These are phyloP conservation scores for Hybognathus amarus DNA, from an alignment of 2,797 vertebrate species.

Conservation along the genomic window DNA sequence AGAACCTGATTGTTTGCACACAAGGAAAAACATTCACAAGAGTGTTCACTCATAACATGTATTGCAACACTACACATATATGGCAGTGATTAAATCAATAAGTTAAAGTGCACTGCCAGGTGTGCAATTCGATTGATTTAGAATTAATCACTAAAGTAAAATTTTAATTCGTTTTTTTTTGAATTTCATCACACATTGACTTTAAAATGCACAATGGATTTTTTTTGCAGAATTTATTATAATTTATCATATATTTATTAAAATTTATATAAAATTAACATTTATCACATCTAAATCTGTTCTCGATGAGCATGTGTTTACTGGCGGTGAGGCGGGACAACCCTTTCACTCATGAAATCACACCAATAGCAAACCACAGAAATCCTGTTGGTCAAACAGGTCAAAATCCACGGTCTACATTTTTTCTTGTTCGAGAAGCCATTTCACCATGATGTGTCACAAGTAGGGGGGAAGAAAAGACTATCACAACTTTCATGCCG, in stretches of 20 bases:
- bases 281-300: too few species aligned
- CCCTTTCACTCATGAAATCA: too few species aligned
- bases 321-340: too few species aligned
- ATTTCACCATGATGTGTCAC: too few species aligned
- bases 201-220: neutral
- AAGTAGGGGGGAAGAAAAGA: neutral
- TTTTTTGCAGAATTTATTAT: neutral
- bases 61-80: neutral
- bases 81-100: neutral
- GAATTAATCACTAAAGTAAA: neutral
- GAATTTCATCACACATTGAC: neutral
- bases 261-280: too few species aligned
- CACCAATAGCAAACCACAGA: too few species aligned
- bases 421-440: too few species aligned
- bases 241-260: too few species aligned
- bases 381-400: too few species aligned
- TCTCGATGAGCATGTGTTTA: too few species aligned
- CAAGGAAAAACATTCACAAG: constrained; percentile 7
- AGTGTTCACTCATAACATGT: neutral
- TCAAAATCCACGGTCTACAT: too few species aligned
- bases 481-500: neutral
- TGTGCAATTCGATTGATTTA: neutral
- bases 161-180: neutral
- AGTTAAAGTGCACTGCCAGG: neutral
- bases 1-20: constrained; percentile 22